These are phyloP conservation scores for Eufriesea mexicana DNA, from an alignment of 1,140 invertebrate genomes.

Conservation along the genomic window DNA sequence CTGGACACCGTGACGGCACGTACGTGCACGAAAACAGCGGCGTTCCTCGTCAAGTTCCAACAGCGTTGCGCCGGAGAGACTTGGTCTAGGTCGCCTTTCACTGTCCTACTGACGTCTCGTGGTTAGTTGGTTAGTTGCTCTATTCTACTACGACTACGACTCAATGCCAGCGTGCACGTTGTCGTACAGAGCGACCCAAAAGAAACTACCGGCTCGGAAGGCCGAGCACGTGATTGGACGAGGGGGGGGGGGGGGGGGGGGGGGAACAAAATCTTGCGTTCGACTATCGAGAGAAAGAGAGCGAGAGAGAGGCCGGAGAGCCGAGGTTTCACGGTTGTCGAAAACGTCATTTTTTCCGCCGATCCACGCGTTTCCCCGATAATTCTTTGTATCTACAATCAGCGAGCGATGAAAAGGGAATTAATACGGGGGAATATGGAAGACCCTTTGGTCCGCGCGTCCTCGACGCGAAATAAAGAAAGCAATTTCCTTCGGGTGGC, in stretches of 20 bases:
- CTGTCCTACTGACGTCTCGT: slow-evolving; percentile 76
- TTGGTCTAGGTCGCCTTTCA: slow-evolving; percentile 80
- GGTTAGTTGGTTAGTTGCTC: slow-evolving; percentile 72
- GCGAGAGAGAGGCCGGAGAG: too few relatives aligned
- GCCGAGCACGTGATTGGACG: background rate
- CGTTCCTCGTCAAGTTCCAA: slow-evolving; percentile 57
- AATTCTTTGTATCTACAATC: background rate
- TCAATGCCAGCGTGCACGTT: slow-evolving; percentile 71
- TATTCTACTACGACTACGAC: slow-evolving; percentile 68
- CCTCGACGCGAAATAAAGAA: background rate
- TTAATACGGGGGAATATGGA: background rate
- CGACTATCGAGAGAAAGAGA: too few relatives aligned
- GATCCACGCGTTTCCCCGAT: too few relatives aligned
- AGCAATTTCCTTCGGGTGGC: background rate
- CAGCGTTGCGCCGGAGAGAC: slow-evolving; percentile 58
- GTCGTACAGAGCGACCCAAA: slow-evolving; percentile 65
- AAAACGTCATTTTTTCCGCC: background rate
- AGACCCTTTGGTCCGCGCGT: too few relatives aligned
- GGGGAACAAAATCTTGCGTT: background rate
- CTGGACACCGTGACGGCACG: slow-evolving; percentile 30
- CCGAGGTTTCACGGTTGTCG: background rate
- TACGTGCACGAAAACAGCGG: slow-evolving; percentile 46
- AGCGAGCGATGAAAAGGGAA: background rate
- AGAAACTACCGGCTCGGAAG: slow-evolving; percentile 14
- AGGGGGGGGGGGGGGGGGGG: too few relatives aligned